phyloP scores from a whole-genome alignment of 2,113 vertebrate species.

The Scomber japonicus region DNA sequence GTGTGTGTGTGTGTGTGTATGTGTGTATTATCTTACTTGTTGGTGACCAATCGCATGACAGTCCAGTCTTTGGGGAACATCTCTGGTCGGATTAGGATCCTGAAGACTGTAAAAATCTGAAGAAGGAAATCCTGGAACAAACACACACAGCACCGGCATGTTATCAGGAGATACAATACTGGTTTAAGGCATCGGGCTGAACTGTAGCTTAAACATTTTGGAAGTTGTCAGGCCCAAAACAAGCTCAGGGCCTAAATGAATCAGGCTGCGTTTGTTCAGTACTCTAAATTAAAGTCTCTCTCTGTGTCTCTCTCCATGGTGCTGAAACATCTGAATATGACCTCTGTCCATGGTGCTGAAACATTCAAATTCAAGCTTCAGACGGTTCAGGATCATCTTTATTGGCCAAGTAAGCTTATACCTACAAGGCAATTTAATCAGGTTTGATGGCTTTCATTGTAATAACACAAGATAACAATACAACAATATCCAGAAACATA shows the following conservation, averaged over 20 bases:
- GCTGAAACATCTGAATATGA: too few species aligned
- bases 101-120: conserved; percentile 98
- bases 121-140: conserved; percentile 93
- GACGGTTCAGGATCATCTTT: too few species aligned
- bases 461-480: too few species aligned
- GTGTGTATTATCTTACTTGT: conserved; percentile 90
- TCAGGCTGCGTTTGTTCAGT: background rate
- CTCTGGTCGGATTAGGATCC: conserved; percentile 96
- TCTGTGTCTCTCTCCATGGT: background rate
- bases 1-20: too few species aligned
- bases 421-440: too few species aligned
- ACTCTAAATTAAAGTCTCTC: background rate
- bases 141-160: conserved; percentile 3
- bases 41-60: conserved; percentile 98
- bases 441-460: too few species aligned
- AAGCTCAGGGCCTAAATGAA: too few species aligned
- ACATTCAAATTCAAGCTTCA: background rate
- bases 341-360: conserved; percentile 28
- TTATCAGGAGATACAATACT: background rate
- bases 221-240: too few species aligned
- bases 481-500: too few species aligned
- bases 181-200: too few species aligned
- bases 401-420: too few species aligned
- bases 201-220: too few species aligned
- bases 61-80: conserved; percentile 99